Base-by-base conservation (phyloP, 2,888 invertebrate genomes). In the Molanna angustata region DNA sequence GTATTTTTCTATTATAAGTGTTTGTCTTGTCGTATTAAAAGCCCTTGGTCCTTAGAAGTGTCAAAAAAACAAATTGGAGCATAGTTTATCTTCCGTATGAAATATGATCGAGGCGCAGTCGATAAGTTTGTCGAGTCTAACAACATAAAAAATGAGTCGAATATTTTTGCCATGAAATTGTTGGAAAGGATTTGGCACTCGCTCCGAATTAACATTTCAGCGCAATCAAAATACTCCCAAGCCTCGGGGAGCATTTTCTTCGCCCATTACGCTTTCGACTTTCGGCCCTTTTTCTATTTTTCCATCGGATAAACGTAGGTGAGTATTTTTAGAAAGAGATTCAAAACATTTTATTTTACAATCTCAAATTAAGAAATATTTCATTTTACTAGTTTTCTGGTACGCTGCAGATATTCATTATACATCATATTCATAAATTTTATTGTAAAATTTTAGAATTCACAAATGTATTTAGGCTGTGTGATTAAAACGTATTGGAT, bases 191-290 rank as follows among this genome's bases (percentile, higher is more conserved):
- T 44, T 43, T 47, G 47, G 37, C 22, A 35, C 37, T 47, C 47
- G 21, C 46, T 35, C 45, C 32, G 42, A 46, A 53, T 56, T 56
- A 65, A 64, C 67, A 68, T 67, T 67, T 68, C 67, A 65, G 63
- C 64, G 66, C 68, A 67, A 69, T 69, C 68, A 68, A 69, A 50
- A 50, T 43, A 22, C 37, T 47, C 47, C 37, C 47, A 21, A 6
- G 27, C 44, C 37, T 43, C 17, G 37, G 33, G n/a, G 33, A 50
- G 44, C 19, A 18, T 50, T 50, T 50, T 60, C 56, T 62, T 61
- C 61, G 62, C 62, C 62, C 54, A 62, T 60, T 59, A 59, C 62
- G 21, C 37, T 53, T 54, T 50, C 57, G 48, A 20, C 50, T 42
- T 54, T 45, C 41, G 37, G 17, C 37, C 47, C 17, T 47, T 43